Conservation (phyloP, 1,140 invertebrate species). For the Homarus americanus region DNA sequence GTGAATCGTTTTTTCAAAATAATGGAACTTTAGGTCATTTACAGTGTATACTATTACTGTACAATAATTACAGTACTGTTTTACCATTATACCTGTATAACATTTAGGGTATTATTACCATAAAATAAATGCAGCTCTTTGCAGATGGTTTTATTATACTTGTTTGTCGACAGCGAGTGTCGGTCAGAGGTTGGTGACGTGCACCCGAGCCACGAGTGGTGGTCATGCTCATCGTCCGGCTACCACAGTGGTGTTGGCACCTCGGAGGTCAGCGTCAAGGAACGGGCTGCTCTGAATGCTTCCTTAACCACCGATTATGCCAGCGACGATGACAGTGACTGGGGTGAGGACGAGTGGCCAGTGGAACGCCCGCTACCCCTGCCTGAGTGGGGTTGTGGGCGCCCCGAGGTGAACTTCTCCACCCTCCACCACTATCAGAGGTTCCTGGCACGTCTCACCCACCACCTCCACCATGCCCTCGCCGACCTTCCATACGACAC, state of each 20-base stretch:
- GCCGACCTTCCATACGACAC: slow-evolving; percentile 74
- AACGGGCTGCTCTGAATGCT: background rate
- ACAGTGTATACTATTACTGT: too few species aligned
- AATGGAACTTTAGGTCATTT: too few species aligned
- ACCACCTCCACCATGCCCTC: slow-evolving; percentile 46
- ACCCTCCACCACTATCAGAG: slow-evolving; percentile 90
- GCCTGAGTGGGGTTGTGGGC: slow-evolving; percentile 83
- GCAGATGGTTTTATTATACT: too few species aligned
- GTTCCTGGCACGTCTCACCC: slow-evolving; percentile 76
- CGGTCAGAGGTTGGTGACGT: background rate
- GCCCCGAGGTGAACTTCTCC: slow-evolving; percentile 89
- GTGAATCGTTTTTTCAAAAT: too few species aligned
- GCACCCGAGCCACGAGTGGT: background rate
- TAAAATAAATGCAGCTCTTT: too few species aligned
- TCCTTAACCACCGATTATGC: slow-evolving; percentile 18
- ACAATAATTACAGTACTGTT: too few species aligned
- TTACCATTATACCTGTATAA: too few species aligned
- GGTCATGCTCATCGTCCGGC: slow-evolving; percentile 33
- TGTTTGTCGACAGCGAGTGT: background rate
- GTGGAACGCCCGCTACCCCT: slow-evolving; percentile 83
- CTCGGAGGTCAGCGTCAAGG: background rate
- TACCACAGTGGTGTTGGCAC: slow-evolving; percentile 38
- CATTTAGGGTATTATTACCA: too few species aligned
- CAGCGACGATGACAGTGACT: slow-evolving; percentile 62
- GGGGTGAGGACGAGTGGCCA: slow-evolving; percentile 81